Base-by-base conservation (phyloP, 2,113 vertebrate species). In the Chamaetylas fuelleborni region DNA sequence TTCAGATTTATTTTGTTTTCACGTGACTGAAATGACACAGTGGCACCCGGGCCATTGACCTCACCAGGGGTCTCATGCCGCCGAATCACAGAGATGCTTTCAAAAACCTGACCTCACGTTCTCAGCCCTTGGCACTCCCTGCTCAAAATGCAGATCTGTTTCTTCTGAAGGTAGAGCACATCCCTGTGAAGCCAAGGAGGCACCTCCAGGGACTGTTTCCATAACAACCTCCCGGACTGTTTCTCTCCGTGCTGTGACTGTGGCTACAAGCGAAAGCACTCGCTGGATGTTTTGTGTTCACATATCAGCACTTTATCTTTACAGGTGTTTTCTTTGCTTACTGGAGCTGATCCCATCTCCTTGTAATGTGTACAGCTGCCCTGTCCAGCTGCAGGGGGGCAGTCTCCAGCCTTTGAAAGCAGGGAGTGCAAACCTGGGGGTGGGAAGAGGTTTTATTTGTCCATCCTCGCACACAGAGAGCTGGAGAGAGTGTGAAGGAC, bases 141-240 rank as follows among this genome's bases (percentile, higher is more conserved):
- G 53, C 57, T 84, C 5, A 3, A 56, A 92, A 83, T 65, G 64
- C 65, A 54, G 17, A 67, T 60, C 74, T 61, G 25, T 47, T 58
- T 93, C 50, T 94, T 92, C 93, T 79, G 86, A 97, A 97, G 97
- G 97, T 92, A 96, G 81, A 97, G 97, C 97, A 94, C 93, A 97
- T 92, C 97, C 79, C 86, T 60, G 86, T 94, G 98, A 88, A 71
- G 90, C 66, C 65, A 94, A 97, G 95, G 90, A 89, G 57, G 91
- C 88, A 93, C 96, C 97, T 96, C 96, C 61, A 19, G 96, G 96
- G 97, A 97, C 95, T 97, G 99, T 99, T 99, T 98, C 99, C 97
- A 97, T 99, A 98, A 98, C 98, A 99, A 99, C 98, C 98, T 98
- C 97, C 98, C 96, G 96, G 98, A 97, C 98, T 97, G 93, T 97